These are phyloP conservation scores for Ferrisia virgata DNA, from an alignment of 2,888 invertebrate genomes.

Conservation along the genomic window DNA sequence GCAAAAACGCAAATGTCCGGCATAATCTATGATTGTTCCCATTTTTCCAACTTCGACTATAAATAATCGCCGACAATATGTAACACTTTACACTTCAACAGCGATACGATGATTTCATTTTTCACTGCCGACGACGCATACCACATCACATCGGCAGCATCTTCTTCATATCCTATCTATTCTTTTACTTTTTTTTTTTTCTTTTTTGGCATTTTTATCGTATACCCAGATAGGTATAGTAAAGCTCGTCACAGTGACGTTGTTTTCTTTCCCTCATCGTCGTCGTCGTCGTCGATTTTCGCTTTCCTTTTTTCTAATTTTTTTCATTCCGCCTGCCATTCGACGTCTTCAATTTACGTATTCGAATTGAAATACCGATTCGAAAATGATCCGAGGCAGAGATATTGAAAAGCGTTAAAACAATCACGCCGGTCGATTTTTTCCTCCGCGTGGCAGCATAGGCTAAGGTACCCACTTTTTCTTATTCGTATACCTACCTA, in stretches of 20 bases:
- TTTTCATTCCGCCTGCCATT: background rate
- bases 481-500: no score
- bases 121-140: background rate
- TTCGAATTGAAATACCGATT: slow-evolving; percentile 38
- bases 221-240: no score
- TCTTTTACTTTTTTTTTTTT: background rate
- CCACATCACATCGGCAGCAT: no score
- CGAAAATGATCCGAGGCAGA: background rate
- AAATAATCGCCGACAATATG: slow-evolving; percentile 42
- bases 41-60: slow-evolving; percentile 34
- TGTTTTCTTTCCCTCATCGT: no score
- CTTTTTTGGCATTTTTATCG: background rate
- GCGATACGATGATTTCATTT: slow-evolving; percentile 42
- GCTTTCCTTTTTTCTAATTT: background rate
- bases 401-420: slow-evolving; percentile 6
- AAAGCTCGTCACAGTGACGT: background rate
- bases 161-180: no score
- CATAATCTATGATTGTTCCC: slow-evolving; percentile 35
- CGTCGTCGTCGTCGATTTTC: no score
- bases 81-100: slow-evolving; percentile 37
- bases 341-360: slow-evolving; percentile 30
- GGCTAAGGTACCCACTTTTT: background rate
- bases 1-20: slow-evolving; percentile 40
- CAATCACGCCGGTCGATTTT: background rate
- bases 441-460: background rate